phyloP scores from a whole-genome alignment of 2,888 invertebrate species.

The Xestoiulus laeticollis region DNA sequence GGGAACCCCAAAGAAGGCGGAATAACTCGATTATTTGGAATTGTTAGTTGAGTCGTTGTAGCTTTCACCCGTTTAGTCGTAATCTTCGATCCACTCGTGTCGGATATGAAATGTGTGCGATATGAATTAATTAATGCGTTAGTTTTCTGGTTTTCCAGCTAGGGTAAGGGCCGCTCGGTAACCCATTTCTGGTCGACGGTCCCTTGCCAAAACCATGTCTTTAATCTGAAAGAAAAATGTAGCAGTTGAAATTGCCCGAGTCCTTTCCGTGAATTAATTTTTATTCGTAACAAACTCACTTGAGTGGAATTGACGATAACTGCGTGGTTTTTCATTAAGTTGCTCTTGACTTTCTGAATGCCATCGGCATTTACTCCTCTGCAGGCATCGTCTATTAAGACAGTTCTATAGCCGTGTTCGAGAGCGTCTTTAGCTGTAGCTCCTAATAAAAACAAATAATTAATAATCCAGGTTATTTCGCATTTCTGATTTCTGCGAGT shows the following conservation, averaged over 20 bases:
- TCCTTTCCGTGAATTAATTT: too few relatives aligned
- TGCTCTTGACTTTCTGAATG: conserved; percentile 82
- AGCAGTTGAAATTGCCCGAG: too few relatives aligned
- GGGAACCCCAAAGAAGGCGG: neutral
- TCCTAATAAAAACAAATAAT: too few relatives aligned
- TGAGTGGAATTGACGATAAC: conserved; percentile 81
- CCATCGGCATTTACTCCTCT: conserved; percentile 86
- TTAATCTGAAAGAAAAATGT: conserved; percentile 72
- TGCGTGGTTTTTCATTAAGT: conserved; percentile 78
- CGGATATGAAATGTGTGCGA: neutral
- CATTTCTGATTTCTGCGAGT: too few relatives aligned
- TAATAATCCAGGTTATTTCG: too few relatives aligned
- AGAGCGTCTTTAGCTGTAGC: conserved; percentile 88
- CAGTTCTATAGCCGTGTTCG: conserved; percentile 89
- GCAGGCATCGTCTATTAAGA: conserved; percentile 89
- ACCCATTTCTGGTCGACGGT: conserved; percentile 86
- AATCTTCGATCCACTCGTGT: neutral
- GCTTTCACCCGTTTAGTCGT: neutral
- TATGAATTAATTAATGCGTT: neutral
- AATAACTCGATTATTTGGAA: neutral
- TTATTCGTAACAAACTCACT: conserved; percentile 67
- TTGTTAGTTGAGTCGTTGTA: neutral
- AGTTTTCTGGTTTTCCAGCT: conserved; percentile 39
- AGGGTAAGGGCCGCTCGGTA: conserved; percentile 60
- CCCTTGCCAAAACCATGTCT: conserved; percentile 87